Evolutionary conservation across 2,888 invertebrate genomes (phyloP), one percentile per base, ranked within the genome.

Genomic region (Pachymerium ferrugineum): DNA sequence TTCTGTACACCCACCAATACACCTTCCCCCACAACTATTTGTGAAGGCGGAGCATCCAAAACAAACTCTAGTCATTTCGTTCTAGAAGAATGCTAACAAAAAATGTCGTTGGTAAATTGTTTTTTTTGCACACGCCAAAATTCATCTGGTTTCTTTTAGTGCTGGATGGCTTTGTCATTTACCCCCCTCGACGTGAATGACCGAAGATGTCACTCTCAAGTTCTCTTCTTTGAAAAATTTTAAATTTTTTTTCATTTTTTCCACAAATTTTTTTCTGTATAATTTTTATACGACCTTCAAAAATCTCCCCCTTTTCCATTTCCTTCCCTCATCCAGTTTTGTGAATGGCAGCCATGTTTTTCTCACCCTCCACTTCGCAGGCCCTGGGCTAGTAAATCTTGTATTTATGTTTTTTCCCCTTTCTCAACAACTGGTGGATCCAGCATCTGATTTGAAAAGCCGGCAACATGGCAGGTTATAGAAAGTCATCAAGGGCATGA

Each of bases 321-420:
- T 19, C 47, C 47, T 54, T 47, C 47, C 47, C 47, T 54, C 47
- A 19, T n/a, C 47, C 47, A 54, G 47, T 54, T 54, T 54, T 54
- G 19, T 54, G 47, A 54, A 54, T 54, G 47, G 47, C 19, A 54
- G 47, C 47, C 47, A 54, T 54, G 19, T 54, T 54, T 54, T 54
- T 54, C 47, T 54, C 47, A 54, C 47, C 47, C 47, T 54, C 47
- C 47, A 16, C 8, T 54, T 22, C 16, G 47, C 47, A 19, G 22
- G 47, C 19, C 47, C 47, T 22, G 19, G 47, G 47, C 47, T 54
- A 54, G 47, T 54, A 54, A 54, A 54, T 54, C 47, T 54, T 54
- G 47, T 54, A 54, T 54, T 54, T 54, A 54, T 54, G 47, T 54
- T 54, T 54, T 54, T 54, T 54, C 47, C 47, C 47, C 47, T 54